A percentile compares a stretch with the other conserved stretches of the same genome.
Conservation (phyloP, 1,140 invertebrate species). For the Chlorops oryzae region DNA sequence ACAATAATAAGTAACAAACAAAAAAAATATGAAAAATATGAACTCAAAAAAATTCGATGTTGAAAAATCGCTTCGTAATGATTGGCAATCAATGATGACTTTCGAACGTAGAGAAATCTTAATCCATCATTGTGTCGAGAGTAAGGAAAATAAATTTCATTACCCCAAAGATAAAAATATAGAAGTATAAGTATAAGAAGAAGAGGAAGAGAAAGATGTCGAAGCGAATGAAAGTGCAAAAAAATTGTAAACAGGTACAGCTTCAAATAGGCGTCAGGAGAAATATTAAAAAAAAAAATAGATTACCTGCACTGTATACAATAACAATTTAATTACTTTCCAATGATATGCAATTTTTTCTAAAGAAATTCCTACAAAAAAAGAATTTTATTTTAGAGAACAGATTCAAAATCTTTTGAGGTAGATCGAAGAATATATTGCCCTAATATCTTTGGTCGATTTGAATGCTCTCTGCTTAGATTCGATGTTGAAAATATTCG, state of each 20-base stretch:
- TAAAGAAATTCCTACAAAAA: too few species aligned
- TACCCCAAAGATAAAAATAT: conserved; percentile 1
- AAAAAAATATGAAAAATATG: conserved; percentile 13
- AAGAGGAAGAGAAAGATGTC: background rate
- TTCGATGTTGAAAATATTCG: too few species aligned
- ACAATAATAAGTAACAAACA: conserved; percentile 9
- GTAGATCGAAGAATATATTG: too few species aligned
- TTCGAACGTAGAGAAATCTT: background rate
- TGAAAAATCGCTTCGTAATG: conserved; percentile 29
- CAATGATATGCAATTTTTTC: conserved; percentile 40
- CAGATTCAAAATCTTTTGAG: too few species aligned
- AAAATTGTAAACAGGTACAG: background rate
- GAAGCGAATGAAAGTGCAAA: conserved; percentile 12
- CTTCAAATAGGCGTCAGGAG: background rate
- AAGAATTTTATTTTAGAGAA: too few species aligned
- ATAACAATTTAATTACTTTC: conserved; percentile 46
- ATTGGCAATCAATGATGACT: conserved; percentile 14
- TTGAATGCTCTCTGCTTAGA: too few species aligned
- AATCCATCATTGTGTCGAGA: conserved; percentile 15
- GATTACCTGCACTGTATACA: too few species aligned
- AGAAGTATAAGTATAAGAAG: background rate
- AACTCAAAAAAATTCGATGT: conserved; percentile 5
- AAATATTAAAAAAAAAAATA: conserved; percentile 6
- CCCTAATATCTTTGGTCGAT: too few species aligned
- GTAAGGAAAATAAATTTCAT: background rate